phyloP scores from a whole-genome alignment of 1,140 invertebrate species.

The Lepeophtheirus salmonis region DNA sequence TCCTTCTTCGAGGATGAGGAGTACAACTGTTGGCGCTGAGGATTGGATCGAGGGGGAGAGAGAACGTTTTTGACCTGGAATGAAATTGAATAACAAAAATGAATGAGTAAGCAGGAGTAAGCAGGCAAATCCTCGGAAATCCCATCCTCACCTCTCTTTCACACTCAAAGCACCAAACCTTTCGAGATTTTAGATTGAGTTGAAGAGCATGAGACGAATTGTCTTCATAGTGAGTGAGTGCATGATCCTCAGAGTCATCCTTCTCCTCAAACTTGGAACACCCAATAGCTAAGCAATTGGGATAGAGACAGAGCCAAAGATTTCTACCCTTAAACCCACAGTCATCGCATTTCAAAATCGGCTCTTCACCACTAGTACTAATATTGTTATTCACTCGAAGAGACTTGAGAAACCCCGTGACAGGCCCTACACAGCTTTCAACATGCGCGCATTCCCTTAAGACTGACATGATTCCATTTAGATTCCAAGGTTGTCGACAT shows the following conservation, averaged over 20 bases:
- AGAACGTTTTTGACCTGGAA: conserved; percentile 19
- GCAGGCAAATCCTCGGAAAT: background rate
- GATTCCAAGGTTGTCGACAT: no score
- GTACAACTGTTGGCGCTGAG: conserved; percentile 11
- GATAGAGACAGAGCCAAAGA: conserved; percentile 61
- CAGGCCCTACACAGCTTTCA: background rate
- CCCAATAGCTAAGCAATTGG: conserved; percentile 51
- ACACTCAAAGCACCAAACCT: conserved; percentile 70
- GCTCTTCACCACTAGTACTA: no score
- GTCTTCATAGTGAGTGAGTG: conserved; percentile 49
- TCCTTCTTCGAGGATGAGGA: background rate
- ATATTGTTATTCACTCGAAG: background rate
- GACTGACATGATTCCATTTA: no score
- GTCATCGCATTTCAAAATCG: conserved; percentile 34
- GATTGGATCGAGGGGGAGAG: conserved; percentile 14
- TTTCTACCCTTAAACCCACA: conserved; percentile 46
- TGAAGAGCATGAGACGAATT: conserved; percentile 52
- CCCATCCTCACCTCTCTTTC: conserved; percentile 45
- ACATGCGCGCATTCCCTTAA: background rate
- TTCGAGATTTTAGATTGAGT: conserved; percentile 55
- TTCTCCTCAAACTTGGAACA: conserved; percentile 37
- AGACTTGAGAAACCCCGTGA: background rate
- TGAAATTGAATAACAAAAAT: conserved; percentile 18
- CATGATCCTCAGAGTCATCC: conserved; percentile 55
- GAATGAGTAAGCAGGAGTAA: conserved; percentile 16